A percentile compares a stretch with the other conserved stretches of the same genome.
Evolutionary conservation across 2,888 invertebrate species (phyloP).

Genomic region (Archips xylosteana): DNA sequence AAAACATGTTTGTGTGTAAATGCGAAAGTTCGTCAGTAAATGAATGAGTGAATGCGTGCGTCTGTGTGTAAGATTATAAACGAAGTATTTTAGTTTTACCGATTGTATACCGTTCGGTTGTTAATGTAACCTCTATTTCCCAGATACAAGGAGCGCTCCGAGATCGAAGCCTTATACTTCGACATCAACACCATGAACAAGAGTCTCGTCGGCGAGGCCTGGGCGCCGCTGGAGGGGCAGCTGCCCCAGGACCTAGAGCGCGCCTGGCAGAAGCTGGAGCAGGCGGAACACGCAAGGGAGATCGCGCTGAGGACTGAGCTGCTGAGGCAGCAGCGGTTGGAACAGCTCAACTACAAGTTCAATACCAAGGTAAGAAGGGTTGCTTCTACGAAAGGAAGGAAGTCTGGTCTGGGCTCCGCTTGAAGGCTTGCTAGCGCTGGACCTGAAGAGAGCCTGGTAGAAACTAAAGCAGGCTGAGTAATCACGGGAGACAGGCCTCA

Average conservation of each 20-base stretch:
- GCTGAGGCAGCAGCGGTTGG: constrained; percentile 95
- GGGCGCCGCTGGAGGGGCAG: constrained; percentile 94
- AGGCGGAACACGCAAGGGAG: constrained; percentile 97
- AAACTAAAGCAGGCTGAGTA: too few species aligned
- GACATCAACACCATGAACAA: constrained; percentile 98
- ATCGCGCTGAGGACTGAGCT: constrained; percentile 96
- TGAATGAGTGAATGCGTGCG: too few species aligned
- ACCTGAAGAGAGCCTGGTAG: too few species aligned
- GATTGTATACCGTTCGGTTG: too few species aligned
- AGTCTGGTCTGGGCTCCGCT: too few species aligned
- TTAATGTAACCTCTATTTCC: neutral
- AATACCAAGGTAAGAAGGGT: constrained; percentile 94
- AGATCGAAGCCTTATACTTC: constrained; percentile 98
- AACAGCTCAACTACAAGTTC: constrained; percentile 98
- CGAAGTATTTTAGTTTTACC: too few species aligned
- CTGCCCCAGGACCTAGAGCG: constrained; percentile 97
- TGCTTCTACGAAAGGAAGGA: too few species aligned
- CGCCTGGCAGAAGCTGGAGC: constrained; percentile 96
- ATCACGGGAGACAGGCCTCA: too few species aligned
- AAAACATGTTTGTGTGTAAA: too few species aligned
- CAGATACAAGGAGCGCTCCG: constrained; percentile 98
- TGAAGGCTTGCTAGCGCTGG: too few species aligned
- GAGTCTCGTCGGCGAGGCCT: constrained; percentile 95
- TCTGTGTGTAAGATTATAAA: too few species aligned
- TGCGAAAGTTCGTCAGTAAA: too few species aligned